Percentiles rank a stretch among this genome's conserved stretches.
These are phyloP conservation scores for Aphidoletes aphidimyza DNA, from an alignment of 2,888 invertebrate species.

Conservation along the genomic window DNA sequence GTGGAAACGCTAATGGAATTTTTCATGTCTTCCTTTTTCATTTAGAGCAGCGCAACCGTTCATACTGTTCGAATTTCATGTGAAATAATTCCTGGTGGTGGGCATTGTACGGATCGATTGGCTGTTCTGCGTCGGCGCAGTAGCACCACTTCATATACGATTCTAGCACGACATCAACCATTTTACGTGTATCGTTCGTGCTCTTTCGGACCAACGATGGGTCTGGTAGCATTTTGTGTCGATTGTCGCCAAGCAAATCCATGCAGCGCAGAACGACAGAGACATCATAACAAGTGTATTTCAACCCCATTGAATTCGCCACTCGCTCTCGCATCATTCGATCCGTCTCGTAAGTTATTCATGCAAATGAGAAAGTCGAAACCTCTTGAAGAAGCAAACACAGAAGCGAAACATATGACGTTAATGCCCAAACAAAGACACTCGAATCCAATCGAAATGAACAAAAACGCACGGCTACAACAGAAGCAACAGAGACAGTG, in stretches of 20 bases:
- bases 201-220: background rate
- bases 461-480: too few relatives aligned
- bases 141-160: background rate
- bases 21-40: constrained; percentile 7
- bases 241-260: background rate
- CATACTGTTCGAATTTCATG: background rate
- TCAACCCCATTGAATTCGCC: background rate
- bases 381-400: background rate
- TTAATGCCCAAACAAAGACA: constrained; percentile 30
- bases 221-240: background rate
- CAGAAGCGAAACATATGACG: constrained; percentile 2
- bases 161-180: background rate
- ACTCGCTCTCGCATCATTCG: background rate
- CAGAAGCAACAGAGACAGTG: too few relatives aligned
- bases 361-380: background rate
- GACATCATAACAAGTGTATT: constrained; percentile 7
- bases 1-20: constrained; percentile 33
- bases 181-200: background rate
- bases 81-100: constrained; percentile 43
- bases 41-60: constrained; percentile 28
- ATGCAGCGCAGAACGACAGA: background rate
- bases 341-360: background rate
- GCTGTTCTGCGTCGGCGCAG: background rate
- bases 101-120: constrained; percentile 41
- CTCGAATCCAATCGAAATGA: background rate